Conservation (phyloP, 2,888 invertebrate genomes). For the Hybos culiciformis region DNA sequence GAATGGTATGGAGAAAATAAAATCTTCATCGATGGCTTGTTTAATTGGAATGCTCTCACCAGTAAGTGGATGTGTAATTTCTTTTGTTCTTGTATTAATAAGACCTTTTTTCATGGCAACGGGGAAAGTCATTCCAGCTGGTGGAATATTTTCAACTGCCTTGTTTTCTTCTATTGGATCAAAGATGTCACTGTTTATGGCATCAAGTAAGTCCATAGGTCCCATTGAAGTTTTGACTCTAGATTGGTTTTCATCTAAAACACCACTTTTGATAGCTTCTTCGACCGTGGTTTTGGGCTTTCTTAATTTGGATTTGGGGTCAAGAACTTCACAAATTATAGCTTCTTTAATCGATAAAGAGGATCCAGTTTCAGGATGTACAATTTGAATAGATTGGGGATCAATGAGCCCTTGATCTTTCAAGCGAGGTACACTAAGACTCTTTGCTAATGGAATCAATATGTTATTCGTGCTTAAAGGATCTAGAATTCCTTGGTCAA, state of each 20-base stretch:
- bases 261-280: slow-evolving; percentile 57
- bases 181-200: slow-evolving; percentile 56
- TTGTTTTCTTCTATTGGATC: slow-evolving; percentile 24
- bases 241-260: slow-evolving; percentile 58
- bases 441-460: slow-evolving; percentile 64
- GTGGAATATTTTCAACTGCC: slow-evolving; percentile 48
- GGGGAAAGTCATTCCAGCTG: slow-evolving; percentile 69
- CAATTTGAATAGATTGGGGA: slow-evolving; percentile 53
- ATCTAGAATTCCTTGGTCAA: slow-evolving; percentile 69
- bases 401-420: slow-evolving; percentile 76
- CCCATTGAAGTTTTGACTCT: slow-evolving; percentile 48
- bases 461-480: slow-evolving; percentile 60
- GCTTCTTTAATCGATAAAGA: slow-evolving; percentile 68
- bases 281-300: slow-evolving; percentile 56
- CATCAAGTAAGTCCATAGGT: slow-evolving; percentile 51
- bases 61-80: slow-evolving; percentile 59
- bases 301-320: slow-evolving; percentile 60
- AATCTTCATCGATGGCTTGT: slow-evolving; percentile 57
- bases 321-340: slow-evolving; percentile 75
- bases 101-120: slow-evolving; percentile 63
- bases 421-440: slow-evolving; percentile 70
- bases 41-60: slow-evolving; percentile 49
- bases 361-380: slow-evolving; percentile 78
- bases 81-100: slow-evolving; percentile 50
- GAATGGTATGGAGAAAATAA: slow-evolving; percentile 69